Base-by-base conservation (phyloP, 2,113 vertebrate species). In the Plotosus lineatus region DNA sequence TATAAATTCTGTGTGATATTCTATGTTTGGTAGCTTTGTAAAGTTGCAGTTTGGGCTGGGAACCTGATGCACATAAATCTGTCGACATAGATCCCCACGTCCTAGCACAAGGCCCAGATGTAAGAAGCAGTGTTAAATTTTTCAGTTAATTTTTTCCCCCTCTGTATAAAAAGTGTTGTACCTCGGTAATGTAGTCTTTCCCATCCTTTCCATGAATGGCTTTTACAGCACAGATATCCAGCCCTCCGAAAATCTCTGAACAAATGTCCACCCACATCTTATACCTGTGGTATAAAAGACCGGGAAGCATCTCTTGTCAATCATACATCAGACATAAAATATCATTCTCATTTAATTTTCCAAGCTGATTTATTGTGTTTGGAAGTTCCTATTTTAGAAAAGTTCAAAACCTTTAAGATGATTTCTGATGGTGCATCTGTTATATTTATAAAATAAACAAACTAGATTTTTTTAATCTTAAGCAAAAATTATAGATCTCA, bases 151-250 rank as follows among this genome's bases (percentile, higher is more conserved):
- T 46, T 31, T 44, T 44, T 46, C 28, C 23, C 12, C 12, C 33
- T 7, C 11, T 23, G 0, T 40, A 56, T 19, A 17, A 42, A n/a
- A 38, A 26, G 38, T 46, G 44, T 48, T 87, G 94, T 90, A 98
- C 97, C 97, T 99, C 98, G 87, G 96, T 98, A 86, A 99, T 96
- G 89, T 99, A 98, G 92, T 99, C 98, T 87, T 96, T 99, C 60
- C 96, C 96, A 82, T 99, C 97, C 89, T 98, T 99, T 60, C 98
- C 98, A 81, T 98, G 97, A 15, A 98, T 96, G 87, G 97, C 97
- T 94, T 99, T 99, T 80, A 99, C 95, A 14, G 97, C 98, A 89
- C 98, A 99, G 93, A 99, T 96, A 72, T 99, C 98, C 89, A 99
- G 90, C 14, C 97, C 97, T 69, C 96, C 97, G 83, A 98, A 98